phyloP scores from a whole-genome alignment of 2,797 vertebrate genomes.

The Acrocephalus scirpaceus region DNA sequence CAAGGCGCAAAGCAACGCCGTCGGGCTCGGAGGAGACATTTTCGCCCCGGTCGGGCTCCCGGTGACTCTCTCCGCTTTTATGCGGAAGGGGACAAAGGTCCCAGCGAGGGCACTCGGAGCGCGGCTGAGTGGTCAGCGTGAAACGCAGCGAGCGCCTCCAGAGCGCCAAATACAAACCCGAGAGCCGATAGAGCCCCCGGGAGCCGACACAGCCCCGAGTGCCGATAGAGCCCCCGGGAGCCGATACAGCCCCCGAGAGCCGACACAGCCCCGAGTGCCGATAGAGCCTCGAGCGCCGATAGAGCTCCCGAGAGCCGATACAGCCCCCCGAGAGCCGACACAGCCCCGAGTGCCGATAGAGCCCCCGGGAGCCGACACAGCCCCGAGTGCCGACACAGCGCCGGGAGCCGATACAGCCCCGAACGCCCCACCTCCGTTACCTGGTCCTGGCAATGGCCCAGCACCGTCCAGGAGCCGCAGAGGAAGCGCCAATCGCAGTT shows the following conservation, averaged over 20 bases:
- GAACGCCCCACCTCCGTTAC: not conserved
- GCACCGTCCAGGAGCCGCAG: not conserved
- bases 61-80: not conserved
- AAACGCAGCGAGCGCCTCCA: not conserved
- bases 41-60: fast-evolving
- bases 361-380: not conserved
- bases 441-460: not conserved
- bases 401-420: not conserved
- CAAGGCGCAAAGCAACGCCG: not conserved
- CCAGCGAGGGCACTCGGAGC: not conserved
- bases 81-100: not conserved
- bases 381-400: not conserved
- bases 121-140: not conserved
- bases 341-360: too few relatives aligned
- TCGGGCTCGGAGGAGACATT: not conserved
- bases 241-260: not conserved
- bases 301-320: not conserved
- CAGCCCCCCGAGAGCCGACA: not conserved
- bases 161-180: not conserved
- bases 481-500: not conserved
- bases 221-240: not conserved
- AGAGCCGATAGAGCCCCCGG: not conserved
- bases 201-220: not conserved
- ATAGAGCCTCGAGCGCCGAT: not conserved
- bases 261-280: too few relatives aligned